phyloP scores from a whole-genome alignment of 2,113 vertebrate genomes.

The Corynorhinus townsendii region DNA sequence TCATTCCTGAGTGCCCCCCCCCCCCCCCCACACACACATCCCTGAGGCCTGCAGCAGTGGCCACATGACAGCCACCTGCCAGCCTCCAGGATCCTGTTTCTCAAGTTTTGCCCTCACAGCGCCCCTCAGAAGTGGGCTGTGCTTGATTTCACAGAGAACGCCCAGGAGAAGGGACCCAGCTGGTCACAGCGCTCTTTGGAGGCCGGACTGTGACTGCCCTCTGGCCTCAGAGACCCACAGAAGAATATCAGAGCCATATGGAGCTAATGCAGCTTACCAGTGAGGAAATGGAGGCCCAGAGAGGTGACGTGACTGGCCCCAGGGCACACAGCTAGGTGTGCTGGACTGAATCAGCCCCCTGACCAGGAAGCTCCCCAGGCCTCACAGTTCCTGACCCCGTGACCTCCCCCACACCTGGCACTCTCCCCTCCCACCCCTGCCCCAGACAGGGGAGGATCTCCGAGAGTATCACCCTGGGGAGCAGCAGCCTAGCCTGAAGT shows the following conservation, averaged over 20 bases:
- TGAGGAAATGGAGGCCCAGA: not conserved
- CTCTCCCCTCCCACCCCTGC: not conserved
- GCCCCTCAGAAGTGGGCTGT: not conserved
- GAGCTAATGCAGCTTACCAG: not conserved
- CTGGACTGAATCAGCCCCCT: not conserved
- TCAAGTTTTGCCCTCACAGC: not conserved
- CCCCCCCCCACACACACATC: no score
- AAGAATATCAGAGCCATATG: fast-evolving
- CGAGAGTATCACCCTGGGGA: fast-evolving
- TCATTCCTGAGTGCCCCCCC: not conserved
- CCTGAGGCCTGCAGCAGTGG: not conserved
- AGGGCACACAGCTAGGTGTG: not conserved
- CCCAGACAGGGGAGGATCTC: not conserved
- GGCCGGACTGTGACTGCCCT: not conserved
- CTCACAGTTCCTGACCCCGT: not conserved
- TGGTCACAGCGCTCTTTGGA: not conserved
- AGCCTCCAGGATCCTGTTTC: not conserved
- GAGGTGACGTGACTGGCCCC: not conserved
- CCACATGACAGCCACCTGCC: not conserved
- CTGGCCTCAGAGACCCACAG: not conserved
- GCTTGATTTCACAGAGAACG: not conserved
- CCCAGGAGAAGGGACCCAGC: not conserved
- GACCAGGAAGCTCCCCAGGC: not conserved
- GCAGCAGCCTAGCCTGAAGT: conserved; percentile 43
- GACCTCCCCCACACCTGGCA: not conserved